A percentile compares a stretch with the other conserved stretches of the same genome.
These are phyloP conservation scores for Agrotis exclamationis DNA, from an alignment of 2,888 invertebrate genomes.

Conservation along the genomic window DNA sequence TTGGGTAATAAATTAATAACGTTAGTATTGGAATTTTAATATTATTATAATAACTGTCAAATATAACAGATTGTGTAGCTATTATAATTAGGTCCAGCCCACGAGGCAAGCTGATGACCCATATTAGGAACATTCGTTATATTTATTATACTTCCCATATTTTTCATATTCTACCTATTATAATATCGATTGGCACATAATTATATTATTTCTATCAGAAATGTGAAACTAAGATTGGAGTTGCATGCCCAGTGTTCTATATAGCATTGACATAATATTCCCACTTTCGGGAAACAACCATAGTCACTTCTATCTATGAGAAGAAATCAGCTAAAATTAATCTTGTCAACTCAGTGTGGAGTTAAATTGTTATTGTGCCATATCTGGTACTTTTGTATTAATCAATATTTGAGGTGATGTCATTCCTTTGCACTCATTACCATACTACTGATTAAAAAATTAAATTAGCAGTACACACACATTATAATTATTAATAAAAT, in stretches of 20 bases:
- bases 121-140: conserved; percentile 31
- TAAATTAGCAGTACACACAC: background rate
- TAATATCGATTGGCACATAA: conserved; percentile 9
- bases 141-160: conserved; percentile 3
- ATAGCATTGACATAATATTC: too few relatives aligned
- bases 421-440: conserved; percentile 17
- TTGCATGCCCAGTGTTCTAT: background rate
- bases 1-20: conserved; percentile 49
- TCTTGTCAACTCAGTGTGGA: too few relatives aligned
- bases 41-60: conserved; percentile 51
- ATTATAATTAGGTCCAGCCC: conserved; percentile 56
- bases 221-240: background rate
- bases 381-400: background rate
- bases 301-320: too few relatives aligned
- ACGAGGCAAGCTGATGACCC: conserved; percentile 31
- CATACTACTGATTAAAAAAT: background rate
- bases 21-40: conserved; percentile 36
- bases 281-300: too few relatives aligned
- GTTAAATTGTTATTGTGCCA: background rate
- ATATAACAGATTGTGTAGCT: conserved; percentile 41
- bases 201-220: background rate
- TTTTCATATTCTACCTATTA: conserved; percentile 12
- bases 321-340: too few relatives aligned
- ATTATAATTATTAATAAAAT: conserved; percentile 9
- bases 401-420: background rate